Evolutionary conservation across 2,888 invertebrate species (phyloP).

Genomic region (Caenorhabditis auriculariae): DNA sequence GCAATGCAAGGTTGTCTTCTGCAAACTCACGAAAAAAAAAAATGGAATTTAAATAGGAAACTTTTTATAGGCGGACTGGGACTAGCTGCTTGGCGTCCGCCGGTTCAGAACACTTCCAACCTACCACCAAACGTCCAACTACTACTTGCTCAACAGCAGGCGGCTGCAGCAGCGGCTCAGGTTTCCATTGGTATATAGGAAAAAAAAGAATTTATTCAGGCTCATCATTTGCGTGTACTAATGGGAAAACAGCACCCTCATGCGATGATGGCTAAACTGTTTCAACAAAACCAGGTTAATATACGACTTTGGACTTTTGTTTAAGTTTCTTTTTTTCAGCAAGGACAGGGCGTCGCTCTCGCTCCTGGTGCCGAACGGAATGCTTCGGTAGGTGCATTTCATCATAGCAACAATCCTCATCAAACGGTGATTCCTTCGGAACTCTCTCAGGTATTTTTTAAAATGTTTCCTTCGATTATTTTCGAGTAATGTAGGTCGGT

Average conservation of each 20-base stretch:
- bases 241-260: slow-evolving; percentile 26
- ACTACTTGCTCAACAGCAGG: slow-evolving; percentile 15
- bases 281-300: no score
- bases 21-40: neutral
- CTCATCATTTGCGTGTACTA: slow-evolving; percentile 21
- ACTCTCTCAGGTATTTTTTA: slow-evolving; percentile 11
- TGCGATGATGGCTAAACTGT: slow-evolving; percentile 14
- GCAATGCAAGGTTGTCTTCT: slow-evolving; percentile 35
- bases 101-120: neutral
- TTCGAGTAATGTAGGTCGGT: slow-evolving; percentile 24
- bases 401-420: neutral
- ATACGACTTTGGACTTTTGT: no score
- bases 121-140: slow-evolving; percentile 21
- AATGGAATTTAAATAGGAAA: neutral
- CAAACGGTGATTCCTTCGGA: slow-evolving; percentile 14
- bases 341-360: no score
- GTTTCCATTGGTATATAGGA: slow-evolving; percentile 2
- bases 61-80: slow-evolving; percentile 15
- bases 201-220: no score
- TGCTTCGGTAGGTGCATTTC: neutral
- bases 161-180: slow-evolving; percentile 12
- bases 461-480: neutral
- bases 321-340: no score
- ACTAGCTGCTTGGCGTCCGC: slow-evolving; percentile 12
- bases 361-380: slow-evolving; percentile 1